These are phyloP conservation scores for Hippocampus mohnikei DNA, from an alignment of 2,113 vertebrate species.

Conservation along the genomic window DNA sequence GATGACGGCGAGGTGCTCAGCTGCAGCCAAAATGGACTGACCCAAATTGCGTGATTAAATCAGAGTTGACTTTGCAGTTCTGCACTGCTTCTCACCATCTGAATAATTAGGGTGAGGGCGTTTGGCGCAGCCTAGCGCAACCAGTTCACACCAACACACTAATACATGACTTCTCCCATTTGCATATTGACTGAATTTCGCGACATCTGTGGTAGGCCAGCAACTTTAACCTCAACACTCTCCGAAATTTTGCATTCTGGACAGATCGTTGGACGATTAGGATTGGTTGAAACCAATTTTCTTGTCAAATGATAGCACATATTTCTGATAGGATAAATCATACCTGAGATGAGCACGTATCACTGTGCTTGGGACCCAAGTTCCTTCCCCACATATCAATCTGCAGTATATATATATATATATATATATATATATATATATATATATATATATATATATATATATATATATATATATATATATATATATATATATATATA, in stretches of 20 bases:
- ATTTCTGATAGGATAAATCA: constrained; percentile 47
- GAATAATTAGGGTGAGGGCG: constrained; percentile 53
- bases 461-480: too few species aligned
- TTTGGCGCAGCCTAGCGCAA: constrained; percentile 37
- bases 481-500: too few species aligned
- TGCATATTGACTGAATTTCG: constrained; percentile 30
- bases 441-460: neutral
- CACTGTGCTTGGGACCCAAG: constrained; percentile 48
- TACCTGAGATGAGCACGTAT: constrained; percentile 46
- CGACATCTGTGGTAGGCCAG: constrained; percentile 18
- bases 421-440: neutral
- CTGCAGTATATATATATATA: constrained; percentile 18
- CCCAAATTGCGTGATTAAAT: constrained; percentile 72
- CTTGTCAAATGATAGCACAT: constrained; percentile 36
- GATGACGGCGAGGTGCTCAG: constrained; percentile 63
- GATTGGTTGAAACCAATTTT: constrained; percentile 32
- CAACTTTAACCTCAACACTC: constrained; percentile 10
- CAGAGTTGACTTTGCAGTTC: constrained; percentile 57
- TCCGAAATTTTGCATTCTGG: constrained; percentile 16
- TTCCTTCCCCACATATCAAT: constrained; percentile 54
- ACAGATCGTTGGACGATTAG: constrained; percentile 19
- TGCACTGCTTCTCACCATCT: constrained; percentile 62
- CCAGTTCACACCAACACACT: constrained; percentile 13
- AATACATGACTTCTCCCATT: constrained; percentile 22
- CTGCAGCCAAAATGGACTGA: constrained; percentile 63